Conservation (phyloP, 1,140 invertebrate species). For the Agrypnia vestita region DNA sequence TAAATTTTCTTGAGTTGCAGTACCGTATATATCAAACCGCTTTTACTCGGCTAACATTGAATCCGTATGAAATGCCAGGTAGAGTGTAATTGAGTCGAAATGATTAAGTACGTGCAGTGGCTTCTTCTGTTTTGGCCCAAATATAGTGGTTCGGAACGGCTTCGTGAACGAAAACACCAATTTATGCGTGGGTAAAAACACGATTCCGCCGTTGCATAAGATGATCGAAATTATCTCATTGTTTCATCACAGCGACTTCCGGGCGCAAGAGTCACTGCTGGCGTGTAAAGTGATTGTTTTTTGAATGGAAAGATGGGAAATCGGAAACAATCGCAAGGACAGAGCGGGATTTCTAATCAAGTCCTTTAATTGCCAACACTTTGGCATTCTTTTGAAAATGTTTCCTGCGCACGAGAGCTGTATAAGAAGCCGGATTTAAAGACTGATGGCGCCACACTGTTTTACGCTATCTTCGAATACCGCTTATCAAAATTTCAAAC, state of each 20-base stretch:
- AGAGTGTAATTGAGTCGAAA: no score
- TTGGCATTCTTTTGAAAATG: not conserved
- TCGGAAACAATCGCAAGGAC: slow-evolving; percentile 16
- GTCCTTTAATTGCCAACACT: not conserved
- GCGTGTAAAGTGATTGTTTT: slow-evolving; percentile 36
- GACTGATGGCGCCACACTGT: no score
- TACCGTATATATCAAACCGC: no score
- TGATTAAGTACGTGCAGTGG: no score
- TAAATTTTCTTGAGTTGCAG: no score
- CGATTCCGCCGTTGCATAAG: slow-evolving; percentile 26
- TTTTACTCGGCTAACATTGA: no score
- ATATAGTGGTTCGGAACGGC: slow-evolving; percentile 1
- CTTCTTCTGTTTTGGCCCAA: slow-evolving; percentile 21
- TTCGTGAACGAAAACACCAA: slow-evolving; percentile 11
- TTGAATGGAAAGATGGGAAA: slow-evolving; percentile 35
- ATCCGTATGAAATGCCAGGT: no score
- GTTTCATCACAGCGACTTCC: slow-evolving; percentile 39
- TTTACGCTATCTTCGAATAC: no score
- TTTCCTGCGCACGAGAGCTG: not conserved
- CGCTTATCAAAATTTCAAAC: no score
- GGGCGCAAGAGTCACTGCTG: slow-evolving; percentile 5
- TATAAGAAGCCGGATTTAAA: no score
- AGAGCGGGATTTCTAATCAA: not conserved
- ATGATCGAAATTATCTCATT: slow-evolving; percentile 24
- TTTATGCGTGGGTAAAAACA: slow-evolving; percentile 41